Conservation (phyloP, 2,113 vertebrate genomes). For the Psittacula cyanocephala region DNA sequence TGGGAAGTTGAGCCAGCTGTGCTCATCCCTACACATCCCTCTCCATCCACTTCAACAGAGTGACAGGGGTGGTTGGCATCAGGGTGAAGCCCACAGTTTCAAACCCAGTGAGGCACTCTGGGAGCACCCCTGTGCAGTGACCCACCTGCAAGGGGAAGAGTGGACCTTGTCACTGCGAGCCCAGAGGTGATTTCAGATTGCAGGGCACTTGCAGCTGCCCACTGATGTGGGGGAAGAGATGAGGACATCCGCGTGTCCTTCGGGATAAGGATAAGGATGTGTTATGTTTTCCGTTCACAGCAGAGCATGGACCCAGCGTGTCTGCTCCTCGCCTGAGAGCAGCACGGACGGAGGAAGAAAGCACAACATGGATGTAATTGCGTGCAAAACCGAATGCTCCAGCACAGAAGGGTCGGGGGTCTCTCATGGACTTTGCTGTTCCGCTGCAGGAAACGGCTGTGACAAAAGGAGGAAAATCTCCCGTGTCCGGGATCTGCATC, state of each 20-base stretch:
- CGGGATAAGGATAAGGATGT: neutral
- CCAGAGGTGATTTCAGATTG: neutral
- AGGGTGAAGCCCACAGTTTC: accelerated
- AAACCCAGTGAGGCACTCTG: neutral
- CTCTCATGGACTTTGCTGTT: neutral
- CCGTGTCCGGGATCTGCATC: accelerated
- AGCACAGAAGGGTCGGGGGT: accelerated
- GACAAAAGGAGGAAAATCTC: neutral
- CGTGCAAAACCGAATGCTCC: accelerated
- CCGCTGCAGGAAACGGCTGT: neutral
- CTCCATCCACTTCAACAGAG: neutral
- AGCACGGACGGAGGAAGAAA: accelerated
- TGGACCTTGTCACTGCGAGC: neutral
- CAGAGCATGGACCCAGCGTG: accelerated
- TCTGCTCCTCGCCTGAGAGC: neutral
- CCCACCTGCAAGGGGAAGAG: neutral
- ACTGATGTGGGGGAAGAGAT: neutral
- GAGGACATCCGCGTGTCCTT: neutral
- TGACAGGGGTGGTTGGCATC: accelerated
- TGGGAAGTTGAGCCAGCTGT: neutral
- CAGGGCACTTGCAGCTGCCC: neutral
- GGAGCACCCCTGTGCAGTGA: accelerated
- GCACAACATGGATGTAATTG: accelerated
- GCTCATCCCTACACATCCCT: neutral
- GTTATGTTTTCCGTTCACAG: neutral